phyloP scores from a whole-genome alignment of 2,888 invertebrate genomes.

The Brenthis daphne region DNA sequence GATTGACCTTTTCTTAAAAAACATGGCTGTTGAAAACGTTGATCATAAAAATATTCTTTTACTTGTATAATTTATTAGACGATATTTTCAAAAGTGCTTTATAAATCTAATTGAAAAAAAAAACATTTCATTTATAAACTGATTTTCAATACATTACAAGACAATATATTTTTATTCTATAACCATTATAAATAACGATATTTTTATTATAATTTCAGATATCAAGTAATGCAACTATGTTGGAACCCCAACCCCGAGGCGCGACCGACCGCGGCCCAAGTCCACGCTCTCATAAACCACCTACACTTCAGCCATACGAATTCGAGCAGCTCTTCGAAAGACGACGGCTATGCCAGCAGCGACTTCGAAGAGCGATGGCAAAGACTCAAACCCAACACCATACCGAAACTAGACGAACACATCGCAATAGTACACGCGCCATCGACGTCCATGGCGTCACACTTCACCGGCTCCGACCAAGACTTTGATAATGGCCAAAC shows the following conservation, averaged over 20 bases:
- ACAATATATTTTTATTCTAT: too few species aligned
- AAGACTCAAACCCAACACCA: slow-evolving; percentile 84
- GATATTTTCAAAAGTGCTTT: too few species aligned
- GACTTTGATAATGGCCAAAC: slow-evolving; percentile 57
- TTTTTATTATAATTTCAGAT: slow-evolving; percentile 65
- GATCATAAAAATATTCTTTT: too few species aligned
- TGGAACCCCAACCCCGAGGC: slow-evolving; percentile 75
- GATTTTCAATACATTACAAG: too few species aligned
- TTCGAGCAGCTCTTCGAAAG: slow-evolving; percentile 44
- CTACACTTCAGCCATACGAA: slow-evolving; percentile 63
- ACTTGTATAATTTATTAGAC: too few species aligned
- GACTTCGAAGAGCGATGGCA: slow-evolving; percentile 90
- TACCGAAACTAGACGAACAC: slow-evolving; percentile 82
- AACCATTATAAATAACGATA: neutral
- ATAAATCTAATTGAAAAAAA: too few species aligned
- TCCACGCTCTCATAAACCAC: slow-evolving; percentile 71
- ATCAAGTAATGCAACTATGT: slow-evolving; percentile 88
- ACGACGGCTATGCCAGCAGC: slow-evolving; percentile 55
- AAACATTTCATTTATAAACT: too few species aligned
- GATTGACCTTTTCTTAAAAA: too few species aligned
- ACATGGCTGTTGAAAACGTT: too few species aligned
- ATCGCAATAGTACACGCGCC: slow-evolving; percentile 72
- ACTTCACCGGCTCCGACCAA: slow-evolving; percentile 63
- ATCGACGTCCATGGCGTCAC: slow-evolving; percentile 59
- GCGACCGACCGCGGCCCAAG: slow-evolving; percentile 64